Conservation (phyloP, 2,113 vertebrate species). For the Nibea albiflora region DNA sequence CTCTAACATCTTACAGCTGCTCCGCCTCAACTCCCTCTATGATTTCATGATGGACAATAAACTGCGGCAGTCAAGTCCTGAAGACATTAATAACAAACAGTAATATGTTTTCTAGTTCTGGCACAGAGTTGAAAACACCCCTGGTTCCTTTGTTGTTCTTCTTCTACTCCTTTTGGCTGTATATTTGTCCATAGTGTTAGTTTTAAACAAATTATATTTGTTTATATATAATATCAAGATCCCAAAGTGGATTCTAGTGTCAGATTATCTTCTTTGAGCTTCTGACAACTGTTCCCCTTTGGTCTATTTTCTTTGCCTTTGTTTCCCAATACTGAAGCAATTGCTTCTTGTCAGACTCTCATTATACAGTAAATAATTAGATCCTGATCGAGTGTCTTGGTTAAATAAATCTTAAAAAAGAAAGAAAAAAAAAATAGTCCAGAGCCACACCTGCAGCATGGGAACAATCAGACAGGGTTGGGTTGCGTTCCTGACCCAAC, state of each 20-base stretch:
- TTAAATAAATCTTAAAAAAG: constrained; percentile 1
- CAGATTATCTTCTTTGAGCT: background rate
- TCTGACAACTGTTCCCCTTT: background rate
- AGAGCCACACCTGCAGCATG: constrained; percentile 62
- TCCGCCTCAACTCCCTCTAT: no score
- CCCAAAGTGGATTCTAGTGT: background rate
- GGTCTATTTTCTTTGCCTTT: constrained; percentile 3
- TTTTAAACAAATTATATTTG: constrained; percentile 5
- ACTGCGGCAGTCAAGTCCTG: background rate
- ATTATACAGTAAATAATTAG: constrained; percentile 12
- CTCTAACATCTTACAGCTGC: no score
- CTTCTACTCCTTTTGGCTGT: background rate
- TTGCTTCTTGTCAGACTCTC: background rate
- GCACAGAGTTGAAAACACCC: background rate
- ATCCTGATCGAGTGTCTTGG: constrained; percentile 7
- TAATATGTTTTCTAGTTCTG: background rate
- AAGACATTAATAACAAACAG: no score
- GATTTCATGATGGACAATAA: no score
- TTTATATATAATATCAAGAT: no score
- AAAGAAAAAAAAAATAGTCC: background rate
- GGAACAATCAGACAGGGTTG: constrained; percentile 63
- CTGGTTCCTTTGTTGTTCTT: background rate
- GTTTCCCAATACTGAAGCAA: background rate
- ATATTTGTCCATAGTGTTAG: background rate
- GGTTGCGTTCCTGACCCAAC: constrained; percentile 57